Evolutionary conservation across 2,113 vertebrate species (phyloP).

Genomic region (Castor canadensis): DNA sequence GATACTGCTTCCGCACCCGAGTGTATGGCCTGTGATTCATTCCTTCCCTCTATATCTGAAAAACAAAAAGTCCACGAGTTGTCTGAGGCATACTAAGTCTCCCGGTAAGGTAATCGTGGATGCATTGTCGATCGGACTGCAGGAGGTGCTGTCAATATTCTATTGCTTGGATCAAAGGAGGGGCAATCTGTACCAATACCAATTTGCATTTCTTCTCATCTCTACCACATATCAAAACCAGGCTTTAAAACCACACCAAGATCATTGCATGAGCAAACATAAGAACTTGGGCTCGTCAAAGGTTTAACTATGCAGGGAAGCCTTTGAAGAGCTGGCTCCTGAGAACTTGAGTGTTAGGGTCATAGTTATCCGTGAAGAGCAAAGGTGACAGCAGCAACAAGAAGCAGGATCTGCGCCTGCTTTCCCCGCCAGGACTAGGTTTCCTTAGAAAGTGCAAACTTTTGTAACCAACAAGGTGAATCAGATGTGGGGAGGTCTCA

Average conservation of each 20-base stretch:
- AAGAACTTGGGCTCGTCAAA: not conserved
- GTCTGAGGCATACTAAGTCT: not conserved
- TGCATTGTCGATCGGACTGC: not conserved
- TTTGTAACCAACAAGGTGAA: not conserved
- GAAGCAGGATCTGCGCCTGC: not conserved
- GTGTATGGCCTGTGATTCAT: not conserved
- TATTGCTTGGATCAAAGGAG: not conserved
- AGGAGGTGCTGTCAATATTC: not conserved
- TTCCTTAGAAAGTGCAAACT: not conserved
- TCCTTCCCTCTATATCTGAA: not conserved
- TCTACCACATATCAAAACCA: not conserved
- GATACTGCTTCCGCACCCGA: not conserved
- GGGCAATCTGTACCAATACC: not conserved
- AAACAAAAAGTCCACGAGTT: not conserved
- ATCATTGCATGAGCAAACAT: not conserved
- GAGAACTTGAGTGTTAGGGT: fast-evolving
- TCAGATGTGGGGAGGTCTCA: not conserved
- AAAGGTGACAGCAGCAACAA: fast-evolving
- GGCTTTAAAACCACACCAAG: not conserved
- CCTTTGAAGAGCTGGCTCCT: not conserved
- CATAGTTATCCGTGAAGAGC: fast-evolving
- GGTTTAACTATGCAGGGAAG: not conserved
- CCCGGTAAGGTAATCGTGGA: not conserved
- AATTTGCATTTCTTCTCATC: constrained; percentile 26
- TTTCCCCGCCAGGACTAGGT: not conserved